Evolutionary conservation across 2,113 vertebrate genomes (phyloP), one percentile per base, ranked within the genome.

Genomic region (Orthonyx spaldingii): DNA sequence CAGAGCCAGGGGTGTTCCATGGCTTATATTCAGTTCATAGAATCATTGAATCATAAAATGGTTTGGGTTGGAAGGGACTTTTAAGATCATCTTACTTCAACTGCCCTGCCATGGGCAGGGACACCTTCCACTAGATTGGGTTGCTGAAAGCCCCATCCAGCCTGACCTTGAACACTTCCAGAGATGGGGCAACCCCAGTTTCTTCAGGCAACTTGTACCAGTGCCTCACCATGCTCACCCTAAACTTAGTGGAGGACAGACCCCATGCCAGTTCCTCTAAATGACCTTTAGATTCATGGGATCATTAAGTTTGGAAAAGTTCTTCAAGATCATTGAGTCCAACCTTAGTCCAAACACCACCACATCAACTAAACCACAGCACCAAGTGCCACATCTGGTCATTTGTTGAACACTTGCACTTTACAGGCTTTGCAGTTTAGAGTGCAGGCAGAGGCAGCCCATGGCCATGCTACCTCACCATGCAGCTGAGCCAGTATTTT

Each of bases 301-400:
- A 61, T 41, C 14, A 27, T 47, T n/a, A 68, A 3, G 2, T 52
- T 61, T 27, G 20, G 53, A 41, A 68, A 47, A 61, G 11, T 35
- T 14, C 21, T 55, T 11, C 17, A 11, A 47, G 14, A 22, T 32
- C 24, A 35, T 13, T 0, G 3, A 75, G 33, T 46, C 37, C 37
- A 66, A 6, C 4, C 23, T 52, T 60, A 26, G 19, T 52, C 52
- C 0, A 0, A 83, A 61, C 13, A 32, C 1, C 6, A 11, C 13
- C 16, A 22, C 7, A 26, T 32, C n/a, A 47, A 27, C 11, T 32
- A 47, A 41, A 41, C n/a, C n/a, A 26, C 30, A 35, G 20, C 30
- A 41, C 16, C 24, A 41, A 68, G 9, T 26, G 39, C 16, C 46
- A 15, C 4, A 24, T 41, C 9, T 21, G 32, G 5, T n/a, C 9